Evolutionary conservation across 2,113 vertebrate genomes (phyloP), one percentile per base, ranked within the genome.

Genomic region (Rhabdomys dilectus): DNA sequence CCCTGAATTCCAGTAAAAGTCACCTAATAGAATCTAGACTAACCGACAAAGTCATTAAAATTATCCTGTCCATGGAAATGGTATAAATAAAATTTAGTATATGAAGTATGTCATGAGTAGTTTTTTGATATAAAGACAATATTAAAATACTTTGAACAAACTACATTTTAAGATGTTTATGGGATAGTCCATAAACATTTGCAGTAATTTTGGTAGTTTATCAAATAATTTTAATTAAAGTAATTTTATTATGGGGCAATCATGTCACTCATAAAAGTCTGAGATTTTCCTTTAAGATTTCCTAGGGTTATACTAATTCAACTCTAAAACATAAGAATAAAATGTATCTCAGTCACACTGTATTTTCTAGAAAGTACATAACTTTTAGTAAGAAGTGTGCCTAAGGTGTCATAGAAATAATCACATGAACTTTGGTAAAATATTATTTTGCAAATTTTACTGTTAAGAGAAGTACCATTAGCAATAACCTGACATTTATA

Each of bases 401-500:
- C 89, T 96, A 12, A 24, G 70, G 48, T 92, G n/a, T 94, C 85
- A 96, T 91, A 98, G 93, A 68, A 97, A 95, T 76, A 91, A 86
- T 98, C 89, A 68, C n/a, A 56, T 94, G 96, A 98, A 98, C 98
- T 98, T 98, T 91, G 95, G 70, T 97, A 98, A 98, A 98, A 98
- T 72, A 78, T 96, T 97, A 97, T 96, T 97, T 98, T 98, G 92
- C 94, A 98, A 98, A 98, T 98, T 95, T 85, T 97, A 94, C 84
- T 98, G 93, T 94, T 98, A 98, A 91, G 95, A 98, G 93, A 87
- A 26, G 0, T 95, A 96, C 72, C 94, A 97, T 91, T 93, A 97
- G 96, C 85, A 98, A 97, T 95, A 98, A 98, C 93, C 97, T 98
- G 98, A 98, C 98, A 98, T 98, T 99, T 98, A 96, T 96, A 97